phyloP scores from a whole-genome alignment of 2,888 invertebrate genomes.

The Eledona agricola region DNA sequence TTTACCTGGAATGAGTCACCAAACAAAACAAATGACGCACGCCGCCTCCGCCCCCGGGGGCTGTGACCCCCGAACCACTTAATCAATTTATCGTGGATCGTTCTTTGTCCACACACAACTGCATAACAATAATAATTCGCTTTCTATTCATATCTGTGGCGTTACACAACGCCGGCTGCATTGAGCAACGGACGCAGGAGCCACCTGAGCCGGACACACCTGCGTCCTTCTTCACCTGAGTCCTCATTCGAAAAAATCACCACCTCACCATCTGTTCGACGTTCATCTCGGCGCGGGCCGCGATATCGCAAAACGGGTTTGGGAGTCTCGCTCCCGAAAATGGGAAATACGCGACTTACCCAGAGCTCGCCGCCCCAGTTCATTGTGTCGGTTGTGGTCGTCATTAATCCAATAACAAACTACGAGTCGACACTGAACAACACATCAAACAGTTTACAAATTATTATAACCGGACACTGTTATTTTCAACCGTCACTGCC shows the following conservation, averaged over 20 bases:
- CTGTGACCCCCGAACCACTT: neutral
- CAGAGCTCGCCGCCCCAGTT: conserved; percentile 76
- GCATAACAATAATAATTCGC: conserved; percentile 13
- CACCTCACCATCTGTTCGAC: conserved; percentile 28
- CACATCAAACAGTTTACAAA: conserved; percentile 41
- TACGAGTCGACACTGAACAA: conserved; percentile 48
- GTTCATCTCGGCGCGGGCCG: neutral
- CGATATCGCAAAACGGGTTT: no score
- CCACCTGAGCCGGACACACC: conserved; percentile 26
- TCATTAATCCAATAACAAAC: conserved; percentile 50
- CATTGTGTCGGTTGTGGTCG: conserved; percentile 59
- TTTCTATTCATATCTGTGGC: conserved; percentile 21
- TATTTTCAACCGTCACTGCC: conserved; percentile 52
- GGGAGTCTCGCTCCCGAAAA: no score
- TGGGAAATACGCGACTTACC: conserved; percentile 64
- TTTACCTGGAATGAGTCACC: conserved; percentile 30
- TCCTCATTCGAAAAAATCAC: conserved; percentile 28
- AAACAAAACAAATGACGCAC: conserved; percentile 30
- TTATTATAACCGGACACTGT: conserved; percentile 46
- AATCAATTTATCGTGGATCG: neutral
- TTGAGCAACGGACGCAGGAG: neutral
- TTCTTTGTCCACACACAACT: neutral
- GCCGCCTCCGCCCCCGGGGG: conserved; percentile 15
- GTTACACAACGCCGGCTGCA: conserved; percentile 8
- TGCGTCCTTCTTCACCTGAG: conserved; percentile 30